Evolutionary conservation across 2,113 vertebrate genomes (phyloP), one percentile per base, ranked within the genome.

Genomic region (Ovis canadensis): DNA sequence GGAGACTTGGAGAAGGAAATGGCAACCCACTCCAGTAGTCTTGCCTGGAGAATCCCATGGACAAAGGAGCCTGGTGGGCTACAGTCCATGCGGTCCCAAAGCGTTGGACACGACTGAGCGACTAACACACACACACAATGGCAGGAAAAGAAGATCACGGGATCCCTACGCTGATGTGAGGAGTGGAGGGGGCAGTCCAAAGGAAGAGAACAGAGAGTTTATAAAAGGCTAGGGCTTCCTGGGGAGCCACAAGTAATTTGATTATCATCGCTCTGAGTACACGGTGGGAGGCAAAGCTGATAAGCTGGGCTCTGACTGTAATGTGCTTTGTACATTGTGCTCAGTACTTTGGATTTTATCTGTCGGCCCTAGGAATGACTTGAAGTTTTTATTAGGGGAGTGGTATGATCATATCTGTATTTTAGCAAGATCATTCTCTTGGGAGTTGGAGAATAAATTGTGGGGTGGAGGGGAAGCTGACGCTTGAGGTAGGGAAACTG

Each of bases 401-500:
- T 54, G 43, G 67, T 78, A 60, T 43, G 77, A 98, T 96, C 85
- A 92, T 43, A 97, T 96, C 91, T 92, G 36, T 62, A 36, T 96
- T 94, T 96, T 71, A 96, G 86, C 50, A 91, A 97, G 88, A 91
- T 83, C 3, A 19, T 59, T 92, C 92, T 94, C 71, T 60, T 92
- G 57, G 54, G 80, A 83, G 81, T 25, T 89, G 82, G 54, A 93
- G 96, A 90, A 91, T 97, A 97, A 97, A 97, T 84, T 97, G 88
- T 36, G 60, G 96, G 91, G 90, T 97, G 82, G 91, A 91, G 77
- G 36, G 89, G 78, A 96, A 71, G 52, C 82, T 84, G 52, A 82
- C 90, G 91, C 91, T 97, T 31, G 57, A 98, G 94, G 93, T 86
- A 74, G 88, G 89, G 64, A 97, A 98, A 98, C 98, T 96, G 92